Evolutionary conservation across 2,797 vertebrate genomes (phyloP), one percentile per base, ranked within the genome.

Genomic region (Masticophis lateralis): DNA sequence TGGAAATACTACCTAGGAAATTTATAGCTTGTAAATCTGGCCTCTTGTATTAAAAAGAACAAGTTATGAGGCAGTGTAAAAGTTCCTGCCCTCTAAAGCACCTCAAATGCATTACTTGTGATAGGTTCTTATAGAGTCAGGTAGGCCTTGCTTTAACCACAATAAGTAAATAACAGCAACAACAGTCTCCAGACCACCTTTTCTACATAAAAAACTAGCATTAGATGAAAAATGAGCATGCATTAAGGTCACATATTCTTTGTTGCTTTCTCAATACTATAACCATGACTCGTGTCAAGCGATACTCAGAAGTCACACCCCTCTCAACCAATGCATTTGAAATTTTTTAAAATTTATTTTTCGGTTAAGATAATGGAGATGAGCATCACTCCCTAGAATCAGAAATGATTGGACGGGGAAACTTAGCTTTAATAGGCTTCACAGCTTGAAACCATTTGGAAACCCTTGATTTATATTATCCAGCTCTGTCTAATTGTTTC

Each of bases 81-180:
- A 55, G 89, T 93, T 87, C 83, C 83, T 93, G 92, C 92, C 92
- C 89, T 93, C 27, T 25, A 63, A 93, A 87, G 83, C 37, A 90
- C 92, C 61, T 93, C 69, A 90, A 57, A 59, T 69, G 61, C 66
- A 87, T 93, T 90, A 93, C 37, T 87, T 93, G 51, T 86, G 60
- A 87, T 90, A 66, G 79, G 89, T 93, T 90, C 47, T 59, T 87
- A 27, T 93, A 37, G 2, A 86, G 89, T 93, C 83, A 93, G 60
- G 51, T 87, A 59, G 25, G 27, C 28, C 14, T 55, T 74, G 61
- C 37, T 92, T 92, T 92, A 86, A 90, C 32, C 55, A 12, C 20
- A 16, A 93, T 16, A 6, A 90, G 86, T 90, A 27, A 74, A 87
- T 69, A 93, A 87, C 14, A 92, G 53, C 56, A 87, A 16, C 22